phyloP scores from a whole-genome alignment of 2,888 invertebrate genomes.

The Hecatera dysodea region DNA sequence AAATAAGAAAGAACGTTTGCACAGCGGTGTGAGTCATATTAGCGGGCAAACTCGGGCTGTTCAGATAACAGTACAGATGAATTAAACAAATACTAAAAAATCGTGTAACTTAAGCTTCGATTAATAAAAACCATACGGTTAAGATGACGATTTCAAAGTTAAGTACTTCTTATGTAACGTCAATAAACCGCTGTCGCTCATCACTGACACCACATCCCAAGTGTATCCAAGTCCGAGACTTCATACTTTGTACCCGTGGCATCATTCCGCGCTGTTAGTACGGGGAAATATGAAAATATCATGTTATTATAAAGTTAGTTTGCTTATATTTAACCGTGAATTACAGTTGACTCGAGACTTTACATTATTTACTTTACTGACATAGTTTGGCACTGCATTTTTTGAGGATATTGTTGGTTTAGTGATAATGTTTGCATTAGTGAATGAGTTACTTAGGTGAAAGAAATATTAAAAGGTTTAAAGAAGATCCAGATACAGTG shows the following conservation, averaged over 20 bases:
- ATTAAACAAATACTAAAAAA: too few species aligned
- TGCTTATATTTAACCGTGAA: conserved; percentile 72
- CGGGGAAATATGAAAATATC: conserved; percentile 83
- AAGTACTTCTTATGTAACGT: not conserved
- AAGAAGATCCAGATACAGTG: not conserved
- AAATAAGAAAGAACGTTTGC: too few species aligned
- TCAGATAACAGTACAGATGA: too few species aligned
- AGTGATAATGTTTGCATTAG: not conserved
- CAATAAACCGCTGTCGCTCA: not conserved
- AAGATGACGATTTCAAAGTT: not conserved
- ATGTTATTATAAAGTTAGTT: conserved; percentile 80
- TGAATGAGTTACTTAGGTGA: not conserved
- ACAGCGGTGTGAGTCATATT: too few species aligned
- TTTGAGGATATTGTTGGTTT: not conserved
- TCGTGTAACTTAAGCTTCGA: too few species aligned
- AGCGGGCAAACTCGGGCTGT: too few species aligned
- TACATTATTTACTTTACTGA: conserved; percentile 43
- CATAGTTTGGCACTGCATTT: conserved; percentile 33
- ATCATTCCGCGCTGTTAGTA: conserved; percentile 82
- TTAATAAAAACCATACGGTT: too few species aligned
- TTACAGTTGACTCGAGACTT: conserved; percentile 63
- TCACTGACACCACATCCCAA: conserved; percentile 65
- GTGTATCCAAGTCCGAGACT: conserved; percentile 80
- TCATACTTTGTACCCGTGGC: conserved; percentile 80
- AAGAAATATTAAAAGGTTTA: too few species aligned